A percentile compares a stretch with the other conserved stretches of the same genome.
phyloP scores from a whole-genome alignment of 2,797 vertebrate species.

The Paratrypauchen microcephalus region DNA sequence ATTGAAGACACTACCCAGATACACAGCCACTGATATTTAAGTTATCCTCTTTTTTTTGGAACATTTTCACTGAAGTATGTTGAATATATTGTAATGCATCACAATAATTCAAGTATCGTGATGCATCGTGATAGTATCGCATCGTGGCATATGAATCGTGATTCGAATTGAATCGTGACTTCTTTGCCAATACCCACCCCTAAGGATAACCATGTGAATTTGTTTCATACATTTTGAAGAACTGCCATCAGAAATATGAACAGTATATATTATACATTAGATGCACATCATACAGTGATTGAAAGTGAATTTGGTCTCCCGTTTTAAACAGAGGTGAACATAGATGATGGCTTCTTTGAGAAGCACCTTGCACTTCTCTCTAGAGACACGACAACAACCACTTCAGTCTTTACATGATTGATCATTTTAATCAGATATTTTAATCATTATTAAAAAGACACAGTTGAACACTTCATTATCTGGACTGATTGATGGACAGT shows the following conservation, averaged over 20 bases:
- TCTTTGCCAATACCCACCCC: too few species aligned
- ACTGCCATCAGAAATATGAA: background rate
- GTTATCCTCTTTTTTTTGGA: too few species aligned
- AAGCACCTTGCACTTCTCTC: conserved; percentile 51
- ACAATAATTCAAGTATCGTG: too few species aligned
- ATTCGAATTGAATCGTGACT: too few species aligned
- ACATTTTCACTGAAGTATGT: too few species aligned
- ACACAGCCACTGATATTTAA: too few species aligned
- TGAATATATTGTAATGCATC: too few species aligned
- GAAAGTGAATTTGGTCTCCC: background rate
- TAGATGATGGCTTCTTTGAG: background rate
- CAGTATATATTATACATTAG: background rate
- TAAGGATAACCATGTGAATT: background rate
- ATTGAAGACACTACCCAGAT: too few species aligned
- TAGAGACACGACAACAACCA: conserved; percentile 64
- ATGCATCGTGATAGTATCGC: too few species aligned
- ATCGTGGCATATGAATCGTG: too few species aligned
- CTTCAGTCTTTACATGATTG: conserved; percentile 74
- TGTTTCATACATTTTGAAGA: background rate
- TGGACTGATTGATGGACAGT: conserved; percentile 71
- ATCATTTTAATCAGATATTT: conserved; percentile 82
- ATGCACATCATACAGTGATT: background rate
- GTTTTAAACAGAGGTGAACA: background rate
- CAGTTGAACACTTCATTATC: conserved; percentile 77
- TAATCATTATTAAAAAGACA: conserved; percentile 83